phyloP scores from a whole-genome alignment of 1,140 invertebrate genomes.

The Drosophila setifemur region DNA sequence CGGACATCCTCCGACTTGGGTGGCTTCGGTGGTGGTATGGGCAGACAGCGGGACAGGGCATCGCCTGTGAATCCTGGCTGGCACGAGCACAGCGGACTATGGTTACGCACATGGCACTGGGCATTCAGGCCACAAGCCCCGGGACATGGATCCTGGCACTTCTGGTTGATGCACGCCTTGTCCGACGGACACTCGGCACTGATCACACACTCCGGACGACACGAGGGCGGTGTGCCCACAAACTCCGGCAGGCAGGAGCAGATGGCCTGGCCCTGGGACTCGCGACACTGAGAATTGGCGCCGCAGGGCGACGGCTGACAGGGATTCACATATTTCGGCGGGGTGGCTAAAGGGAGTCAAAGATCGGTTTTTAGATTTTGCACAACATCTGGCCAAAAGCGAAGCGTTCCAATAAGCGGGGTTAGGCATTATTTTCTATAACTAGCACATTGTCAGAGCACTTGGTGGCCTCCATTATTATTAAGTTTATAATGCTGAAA shows the following conservation, averaged over 20 bases:
- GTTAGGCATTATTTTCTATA: constrained; percentile 10
- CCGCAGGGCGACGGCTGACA: constrained; percentile 89
- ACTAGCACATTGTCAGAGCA: constrained; percentile 49
- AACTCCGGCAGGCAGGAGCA: constrained; percentile 91
- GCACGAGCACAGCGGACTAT: constrained; percentile 92
- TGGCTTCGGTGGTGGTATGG: constrained; percentile 84
- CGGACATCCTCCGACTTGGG: constrained; percentile 83
- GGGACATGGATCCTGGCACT: constrained; percentile 92
- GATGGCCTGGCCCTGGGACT: constrained; percentile 88
- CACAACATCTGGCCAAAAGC: constrained; percentile 22
- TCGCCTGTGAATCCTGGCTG: constrained; percentile 90
- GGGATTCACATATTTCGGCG: constrained; percentile 84
- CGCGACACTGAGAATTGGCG: constrained; percentile 90
- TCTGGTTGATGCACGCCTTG: constrained; percentile 91
- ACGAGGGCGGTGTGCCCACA: constrained; percentile 89
- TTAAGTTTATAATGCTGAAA: constrained; percentile 18
- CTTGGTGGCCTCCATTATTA: constrained; percentile 1
- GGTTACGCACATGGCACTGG: constrained; percentile 92
- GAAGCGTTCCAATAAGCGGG: constrained; percentile 50
- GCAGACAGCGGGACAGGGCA: constrained; percentile 89
- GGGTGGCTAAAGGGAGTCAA: constrained; percentile 72
- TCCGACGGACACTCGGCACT: constrained; percentile 91
- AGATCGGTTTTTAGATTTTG: constrained; percentile 17
- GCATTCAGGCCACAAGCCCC: constrained; percentile 92
- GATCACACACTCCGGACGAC: constrained; percentile 91